Base-by-base conservation (phyloP, 1,140 invertebrate species). In the Muscidifurax raptorellus region DNA sequence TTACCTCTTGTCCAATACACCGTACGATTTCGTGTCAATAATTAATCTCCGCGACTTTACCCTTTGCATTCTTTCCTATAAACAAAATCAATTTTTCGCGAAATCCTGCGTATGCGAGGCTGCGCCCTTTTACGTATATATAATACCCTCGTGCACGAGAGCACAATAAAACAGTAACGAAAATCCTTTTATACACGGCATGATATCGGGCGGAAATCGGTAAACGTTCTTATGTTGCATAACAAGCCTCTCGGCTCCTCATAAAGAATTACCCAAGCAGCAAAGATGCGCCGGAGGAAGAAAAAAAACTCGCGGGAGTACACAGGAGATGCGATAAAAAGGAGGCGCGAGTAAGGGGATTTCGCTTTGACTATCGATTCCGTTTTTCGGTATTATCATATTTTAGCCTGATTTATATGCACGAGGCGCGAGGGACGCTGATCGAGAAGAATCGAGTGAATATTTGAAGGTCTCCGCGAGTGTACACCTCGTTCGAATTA, bases 321-420 rank as follows among this genome's bases (percentile, higher is more conserved):
- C 13, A 25, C 4, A 6, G 27, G n/a, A 4, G 6, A 30, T 30
- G 12, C 3, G 71, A 36, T 59, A 44, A 74, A 74, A 74, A n/a
- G 30, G 13, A 74, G 36, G 52, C 52, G 52, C 52, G 3, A 59
- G 52, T 59, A 59, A 59, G 71, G 71, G 30, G 66, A 69, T 69
- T 69, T 69, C 22, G 15, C 74, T 76, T 76, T 76, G 74, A 76
- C 40, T 76, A 47, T 76, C 40, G 44, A 76, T 76, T 76, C 74
- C 44, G 36, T 76, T 76, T 76, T 52, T 47, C 25, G n/a, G 74
- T 36, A 27, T 76, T 76, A 76, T 76, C 52, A 76, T 40, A 76
- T 52, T 76, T 40, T 28, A 40, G 32, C 25, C 7, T n/a, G 22
- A 67, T 18, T n/a, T 27, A 30, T 30, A n/a, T 27, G 30, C 0